phyloP scores from a whole-genome alignment of 2,113 vertebrate species.

The Vombatus ursinus region DNA sequence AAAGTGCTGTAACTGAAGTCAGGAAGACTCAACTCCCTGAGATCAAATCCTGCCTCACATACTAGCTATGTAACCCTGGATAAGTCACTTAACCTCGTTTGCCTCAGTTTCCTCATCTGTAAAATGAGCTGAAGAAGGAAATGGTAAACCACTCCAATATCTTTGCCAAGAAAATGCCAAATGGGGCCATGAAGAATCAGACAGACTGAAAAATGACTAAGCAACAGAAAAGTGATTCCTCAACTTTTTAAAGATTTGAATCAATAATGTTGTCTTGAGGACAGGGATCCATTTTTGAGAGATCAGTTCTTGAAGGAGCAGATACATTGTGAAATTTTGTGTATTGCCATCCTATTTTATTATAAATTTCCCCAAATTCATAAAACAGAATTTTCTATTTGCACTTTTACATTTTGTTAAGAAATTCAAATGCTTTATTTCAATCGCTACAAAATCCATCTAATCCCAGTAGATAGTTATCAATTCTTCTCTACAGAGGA shows the following conservation, averaged over 20 bases:
- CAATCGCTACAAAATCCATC: neutral
- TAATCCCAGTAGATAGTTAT: neutral
- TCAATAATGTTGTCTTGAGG: conserved; percentile 36
- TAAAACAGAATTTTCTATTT: conserved; percentile 33
- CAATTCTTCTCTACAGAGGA: neutral
- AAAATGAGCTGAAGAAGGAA: neutral
- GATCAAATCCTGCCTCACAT: neutral
- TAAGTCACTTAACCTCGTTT: neutral
- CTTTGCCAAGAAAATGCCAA: neutral
- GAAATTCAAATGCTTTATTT: conserved; percentile 41
- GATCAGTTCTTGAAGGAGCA: conserved; percentile 4
- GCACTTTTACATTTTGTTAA: conserved; percentile 47
- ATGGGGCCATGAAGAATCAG: neutral
- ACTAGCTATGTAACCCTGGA: neutral
- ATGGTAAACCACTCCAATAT: neutral
- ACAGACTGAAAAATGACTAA: neutral
- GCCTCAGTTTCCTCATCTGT: neutral
- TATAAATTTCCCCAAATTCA: conserved; percentile 3
- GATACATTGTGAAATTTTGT: conserved; percentile 12
- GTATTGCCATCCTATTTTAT: conserved; percentile 21
- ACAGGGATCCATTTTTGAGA: conserved; percentile 6
- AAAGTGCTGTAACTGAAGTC: neutral
- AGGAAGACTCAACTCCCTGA: neutral
- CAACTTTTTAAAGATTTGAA: conserved; percentile 46
- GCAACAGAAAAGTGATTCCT: conserved; percentile 35